Base-by-base conservation (phyloP, 2,888 invertebrate species). In the Deroplatys truncata region DNA sequence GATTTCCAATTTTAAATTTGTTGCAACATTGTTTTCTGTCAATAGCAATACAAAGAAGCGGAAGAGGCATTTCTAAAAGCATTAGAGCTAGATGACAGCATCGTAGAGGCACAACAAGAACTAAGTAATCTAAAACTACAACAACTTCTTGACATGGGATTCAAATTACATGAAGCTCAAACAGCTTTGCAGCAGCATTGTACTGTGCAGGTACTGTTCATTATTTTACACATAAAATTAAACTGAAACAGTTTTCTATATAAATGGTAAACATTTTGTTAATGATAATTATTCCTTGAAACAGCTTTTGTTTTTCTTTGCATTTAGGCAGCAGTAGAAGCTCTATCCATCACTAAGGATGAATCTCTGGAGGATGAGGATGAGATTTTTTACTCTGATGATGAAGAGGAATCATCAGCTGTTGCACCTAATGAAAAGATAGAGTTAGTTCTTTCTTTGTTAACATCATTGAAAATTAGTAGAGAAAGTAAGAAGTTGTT, bases 1-100 rank as follows among this genome's bases (percentile, higher is more conserved):
- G 5, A 9, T 35, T 35, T 35, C 0, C 35, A 35, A 35, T 35
- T 5, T 35, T 35, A 35, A 35, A 35, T 35, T 35, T 5, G 31
- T 31, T 9, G 8, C 8, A 35, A 35, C 35, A 35, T 35, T 35
- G 35, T 35, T 35, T 9, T 35, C 35, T 35, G 35, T 56, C 4
- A 86, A 84, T 91, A 93, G 94, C 92, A 92, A 91, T 93, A 92
- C 92, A 92, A 93, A 28, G 93, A 93, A 90, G 93, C 94, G 85
- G 94, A 94, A 91, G 92, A 93, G 91, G 92, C 93, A 43, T 94
- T 93, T 92, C 92, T 92, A 91, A 93, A 93, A 92, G 94, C 94
- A 82, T 92, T 93, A 91, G 93, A 93, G 91, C 92, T 93, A 92
- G 94, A 94, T 92, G 92, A 92, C 91, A 93, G 93, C 91, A 93